Evolutionary conservation across 2,797 vertebrate genomes (phyloP).

Genomic region (Allobates femoralis): DNA sequence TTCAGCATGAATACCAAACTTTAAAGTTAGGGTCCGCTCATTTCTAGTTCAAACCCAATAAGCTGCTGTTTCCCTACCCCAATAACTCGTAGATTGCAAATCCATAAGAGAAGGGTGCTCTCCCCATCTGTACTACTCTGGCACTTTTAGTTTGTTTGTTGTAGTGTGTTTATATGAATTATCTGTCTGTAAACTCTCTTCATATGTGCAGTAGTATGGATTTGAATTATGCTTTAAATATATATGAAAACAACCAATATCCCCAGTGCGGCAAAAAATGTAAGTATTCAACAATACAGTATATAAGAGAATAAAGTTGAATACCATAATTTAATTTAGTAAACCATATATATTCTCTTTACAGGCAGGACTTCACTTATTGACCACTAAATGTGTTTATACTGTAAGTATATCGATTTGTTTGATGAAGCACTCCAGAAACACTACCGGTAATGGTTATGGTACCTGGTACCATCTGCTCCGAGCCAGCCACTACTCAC

Average conservation of each 20-base stretch:
- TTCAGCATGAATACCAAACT: too few species aligned
- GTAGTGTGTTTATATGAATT: too few species aligned
- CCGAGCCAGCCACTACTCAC: slow-evolving; percentile 39
- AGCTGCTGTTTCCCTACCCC: too few species aligned
- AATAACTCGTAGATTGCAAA: too few species aligned
- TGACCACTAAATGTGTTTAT: not conserved
- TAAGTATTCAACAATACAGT: not conserved
- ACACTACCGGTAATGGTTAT: slow-evolving; percentile 47
- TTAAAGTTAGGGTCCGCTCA: too few species aligned
- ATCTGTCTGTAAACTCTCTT: too few species aligned
- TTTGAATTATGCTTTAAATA: not conserved
- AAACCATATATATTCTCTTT: not conserved
- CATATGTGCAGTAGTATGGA: not conserved
- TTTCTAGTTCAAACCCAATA: too few species aligned
- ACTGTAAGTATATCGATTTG: slow-evolving; percentile 14
- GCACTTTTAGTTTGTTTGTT: too few species aligned
- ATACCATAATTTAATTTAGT: too few species aligned
- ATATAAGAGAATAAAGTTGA: not conserved
- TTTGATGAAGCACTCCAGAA: slow-evolving; percentile 45
- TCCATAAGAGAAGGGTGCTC: too few species aligned
- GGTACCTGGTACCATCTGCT: slow-evolving; percentile 57
- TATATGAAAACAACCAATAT: not conserved
- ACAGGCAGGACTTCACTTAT: not conserved
- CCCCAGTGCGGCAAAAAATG: too few species aligned
- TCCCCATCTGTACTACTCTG: too few species aligned